phyloP scores from a whole-genome alignment of 1,140 invertebrate species.

The Chlorops oryzae region DNA sequence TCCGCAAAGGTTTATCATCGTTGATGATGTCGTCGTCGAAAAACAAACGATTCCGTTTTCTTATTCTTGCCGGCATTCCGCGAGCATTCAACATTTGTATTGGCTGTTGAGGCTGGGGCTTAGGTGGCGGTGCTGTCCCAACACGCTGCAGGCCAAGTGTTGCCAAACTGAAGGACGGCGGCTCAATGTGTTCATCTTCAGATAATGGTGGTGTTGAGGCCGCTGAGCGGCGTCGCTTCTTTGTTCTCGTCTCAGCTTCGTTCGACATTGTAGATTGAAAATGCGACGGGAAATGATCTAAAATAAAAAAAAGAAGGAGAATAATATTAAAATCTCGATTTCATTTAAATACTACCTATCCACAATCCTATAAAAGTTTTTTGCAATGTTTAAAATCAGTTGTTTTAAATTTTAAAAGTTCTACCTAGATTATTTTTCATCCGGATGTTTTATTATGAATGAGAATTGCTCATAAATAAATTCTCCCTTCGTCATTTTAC shows the following conservation, averaged over 20 bases:
- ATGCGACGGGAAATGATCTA: no score
- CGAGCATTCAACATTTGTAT: constrained; percentile 72
- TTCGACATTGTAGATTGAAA: background rate
- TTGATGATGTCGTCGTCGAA: constrained; percentile 89
- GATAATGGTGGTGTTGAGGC: constrained; percentile 13
- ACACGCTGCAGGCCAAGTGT: constrained; percentile 72
- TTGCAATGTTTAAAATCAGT: no score
- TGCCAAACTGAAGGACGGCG: constrained; percentile 64
- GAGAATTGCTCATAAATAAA: no score
- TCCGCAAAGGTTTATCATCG: constrained; percentile 63
- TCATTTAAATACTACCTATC: no score
- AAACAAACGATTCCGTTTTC: constrained; percentile 85
- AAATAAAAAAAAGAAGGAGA: no score
- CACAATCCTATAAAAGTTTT: no score
- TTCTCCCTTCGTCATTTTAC: no score
- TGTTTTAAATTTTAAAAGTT: no score
- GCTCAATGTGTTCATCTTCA: constrained; percentile 55
- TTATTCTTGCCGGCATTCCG: constrained; percentile 81
- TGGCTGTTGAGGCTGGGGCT: constrained; percentile 61
- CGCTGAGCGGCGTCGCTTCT: background rate
- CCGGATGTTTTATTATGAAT: no score
- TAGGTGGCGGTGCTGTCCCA: constrained; percentile 64
- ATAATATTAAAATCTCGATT: no score
- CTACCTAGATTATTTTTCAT: no score
- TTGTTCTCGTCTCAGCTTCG: background rate